These are phyloP conservation scores for Noctua pronuba DNA, from an alignment of 2,888 invertebrate species.

Conservation along the genomic window DNA sequence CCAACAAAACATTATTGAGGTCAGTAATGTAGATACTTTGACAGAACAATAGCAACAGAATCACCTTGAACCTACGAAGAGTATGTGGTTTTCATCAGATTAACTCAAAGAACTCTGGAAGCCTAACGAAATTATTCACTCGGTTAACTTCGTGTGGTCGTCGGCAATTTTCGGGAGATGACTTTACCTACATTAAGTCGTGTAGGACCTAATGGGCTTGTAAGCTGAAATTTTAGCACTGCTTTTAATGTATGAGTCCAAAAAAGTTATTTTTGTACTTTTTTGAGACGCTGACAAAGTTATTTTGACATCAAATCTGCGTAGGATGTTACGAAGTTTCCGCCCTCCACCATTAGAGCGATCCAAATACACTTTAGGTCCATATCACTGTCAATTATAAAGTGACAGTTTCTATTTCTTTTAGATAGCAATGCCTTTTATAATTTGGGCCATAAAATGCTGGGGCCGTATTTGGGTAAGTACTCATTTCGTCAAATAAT, in stretches of 20 bases:
- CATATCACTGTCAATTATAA: not conserved
- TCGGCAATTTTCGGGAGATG: slow-evolving; percentile 58
- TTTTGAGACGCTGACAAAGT: slow-evolving; percentile 22
- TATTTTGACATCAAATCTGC: slow-evolving; percentile 21
- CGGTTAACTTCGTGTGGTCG: slow-evolving; percentile 59
- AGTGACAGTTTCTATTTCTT: not conserved
- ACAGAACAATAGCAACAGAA: not conserved
- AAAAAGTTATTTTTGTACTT: slow-evolving; percentile 33
- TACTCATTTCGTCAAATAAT: not conserved
- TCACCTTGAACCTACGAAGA: slow-evolving; percentile 1
- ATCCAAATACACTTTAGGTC: not conserved
- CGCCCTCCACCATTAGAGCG: not conserved
- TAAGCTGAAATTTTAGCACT: slow-evolving; percentile 51
- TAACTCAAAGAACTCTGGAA: slow-evolving; percentile 32
- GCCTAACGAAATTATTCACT: slow-evolving; percentile 55
- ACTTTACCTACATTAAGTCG: slow-evolving; percentile 61
- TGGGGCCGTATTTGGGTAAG: not conserved
- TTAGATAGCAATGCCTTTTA: not conserved
- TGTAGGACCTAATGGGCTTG: slow-evolving; percentile 55
- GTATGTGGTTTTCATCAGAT: slow-evolving; percentile 20
- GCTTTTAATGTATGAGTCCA: slow-evolving; percentile 29
- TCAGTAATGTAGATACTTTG: not conserved
- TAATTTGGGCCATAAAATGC: not conserved
- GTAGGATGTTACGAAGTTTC: not conserved
- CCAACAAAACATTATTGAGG: not conserved